Evolutionary conservation across 1,140 invertebrate genomes (phyloP), one percentile per base, ranked within the genome.

Genomic region (Amyelois transitella): DNA sequence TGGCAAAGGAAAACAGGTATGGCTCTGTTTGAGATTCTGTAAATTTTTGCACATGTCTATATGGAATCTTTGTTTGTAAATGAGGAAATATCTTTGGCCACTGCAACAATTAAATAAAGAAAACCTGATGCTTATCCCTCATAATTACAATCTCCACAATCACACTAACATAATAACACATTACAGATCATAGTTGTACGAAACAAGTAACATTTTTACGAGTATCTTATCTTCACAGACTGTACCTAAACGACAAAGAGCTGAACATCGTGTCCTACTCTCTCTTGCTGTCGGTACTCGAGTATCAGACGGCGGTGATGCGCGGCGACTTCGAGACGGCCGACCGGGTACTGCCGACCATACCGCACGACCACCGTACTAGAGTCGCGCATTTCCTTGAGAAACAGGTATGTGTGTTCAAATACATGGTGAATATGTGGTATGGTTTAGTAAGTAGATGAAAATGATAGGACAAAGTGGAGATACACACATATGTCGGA

Each of bases 241-340:
- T 99, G 3, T 99, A 99, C 86, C 88, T 99, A 2, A 96, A 97
- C 58, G 99, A 99, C 84, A 99, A 99, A 75, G 98, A 99, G 89
- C 88, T 99, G 3, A 98, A 97, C 67, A 94, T 99, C 3, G 95
- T 99, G 12, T 98, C 96, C 18, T 95, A 94, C 73, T 93, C 93
- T 12, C 81, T 96, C 43, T 89, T 99, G 18, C 86, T 99, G 1
- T 98, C 98, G 0, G 97, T 99, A 8, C 90, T 99, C 12, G 98
- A 99, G 84, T 99, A 99, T 82, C 98, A 99, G 90, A 99, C 98
- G 12, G 98, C 98, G 14, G 98, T 99, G 0, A 99, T 99, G 98
- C 90, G 98, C 64, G 92, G 94, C 62, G 98, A 99, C 85, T 99
- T 99, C 86, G 96, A 98, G 66, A 96, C 96, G 2, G 98, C 98